phyloP scores from a whole-genome alignment of 1,140 invertebrate species.

The Notospermus geniculatus region DNA sequence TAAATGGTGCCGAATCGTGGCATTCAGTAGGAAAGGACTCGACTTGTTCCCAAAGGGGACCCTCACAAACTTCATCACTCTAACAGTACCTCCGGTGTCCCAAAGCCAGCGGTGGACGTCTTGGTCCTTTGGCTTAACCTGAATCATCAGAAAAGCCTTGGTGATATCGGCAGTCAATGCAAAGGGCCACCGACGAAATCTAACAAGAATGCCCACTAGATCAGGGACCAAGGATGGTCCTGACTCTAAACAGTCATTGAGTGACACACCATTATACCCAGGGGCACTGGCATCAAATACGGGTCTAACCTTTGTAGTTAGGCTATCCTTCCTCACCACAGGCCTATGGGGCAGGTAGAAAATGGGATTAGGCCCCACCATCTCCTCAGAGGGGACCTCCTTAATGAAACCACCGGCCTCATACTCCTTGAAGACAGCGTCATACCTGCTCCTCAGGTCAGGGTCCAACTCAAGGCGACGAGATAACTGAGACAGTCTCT shows the following conservation, averaged over 20 bases:
- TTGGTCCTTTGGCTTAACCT: slow-evolving; percentile 9
- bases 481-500: background rate
- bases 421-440: background rate
- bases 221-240: slow-evolving; percentile 18
- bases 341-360: slow-evolving; percentile 57
- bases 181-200: slow-evolving; percentile 10
- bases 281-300: slow-evolving; percentile 51
- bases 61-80: slow-evolving; percentile 3
- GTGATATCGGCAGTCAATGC: slow-evolving; percentile 15
- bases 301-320: slow-evolving; percentile 44
- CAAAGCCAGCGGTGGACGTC: slow-evolving; percentile 13
- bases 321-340: slow-evolving; percentile 35
- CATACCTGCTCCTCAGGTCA: background rate
- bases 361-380: background rate
- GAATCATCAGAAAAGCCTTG: slow-evolving; percentile 17
- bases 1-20: slow-evolving; percentile 23
- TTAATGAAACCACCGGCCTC: background rate
- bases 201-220: slow-evolving; percentile 12
- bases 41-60: slow-evolving; percentile 15
- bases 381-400: background rate
- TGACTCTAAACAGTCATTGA: slow-evolving; percentile 48
- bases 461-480: background rate
- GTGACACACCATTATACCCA: slow-evolving; percentile 25
- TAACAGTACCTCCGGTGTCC: background rate
- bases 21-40: slow-evolving; percentile 18